Evolutionary conservation across 2,888 invertebrate genomes (phyloP).

Genomic region (Thymelicus sylvestris): DNA sequence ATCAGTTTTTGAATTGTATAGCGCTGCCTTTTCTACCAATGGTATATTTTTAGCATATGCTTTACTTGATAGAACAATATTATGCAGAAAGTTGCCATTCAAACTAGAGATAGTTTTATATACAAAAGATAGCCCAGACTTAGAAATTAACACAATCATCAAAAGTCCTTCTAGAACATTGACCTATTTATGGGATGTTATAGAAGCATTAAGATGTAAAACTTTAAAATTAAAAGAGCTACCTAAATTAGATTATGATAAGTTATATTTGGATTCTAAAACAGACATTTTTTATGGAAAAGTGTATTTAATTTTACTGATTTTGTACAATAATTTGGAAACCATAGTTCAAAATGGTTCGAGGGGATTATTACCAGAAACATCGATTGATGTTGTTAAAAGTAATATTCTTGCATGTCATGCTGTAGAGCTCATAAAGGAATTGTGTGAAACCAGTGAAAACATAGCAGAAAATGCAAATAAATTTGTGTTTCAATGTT

Average conservation of each 20-base stretch:
- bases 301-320: constrained; percentile 62
- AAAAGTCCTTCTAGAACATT: constrained; percentile 61
- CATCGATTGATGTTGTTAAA: constrained; percentile 56
- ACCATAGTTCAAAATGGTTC: constrained; percentile 49
- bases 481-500: constrained; percentile 54
- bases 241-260: constrained; percentile 55
- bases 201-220: constrained; percentile 65
- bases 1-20: constrained; percentile 56
- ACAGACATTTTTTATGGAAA: constrained; percentile 63
- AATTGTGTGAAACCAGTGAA: constrained; percentile 48
- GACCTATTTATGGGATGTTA: constrained; percentile 63
- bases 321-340: constrained; percentile 53
- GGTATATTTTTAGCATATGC: constrained; percentile 55
- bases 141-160: constrained; percentile 52
- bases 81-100: constrained; percentile 56
- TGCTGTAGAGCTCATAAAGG: constrained; percentile 54
- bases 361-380: constrained; percentile 55
- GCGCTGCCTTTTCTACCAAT: constrained; percentile 59
- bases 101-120: constrained; percentile 61
- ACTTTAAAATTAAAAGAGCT: constrained; percentile 59
- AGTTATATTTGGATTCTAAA: constrained; percentile 53
- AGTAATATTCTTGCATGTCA: constrained; percentile 62
- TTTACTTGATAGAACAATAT: constrained; percentile 57
- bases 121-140: constrained; percentile 45
- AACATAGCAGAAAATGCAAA: constrained; percentile 37